These are phyloP conservation scores for Meandrusa payeni DNA, from an alignment of 2,888 invertebrate species.

Conservation along the genomic window DNA sequence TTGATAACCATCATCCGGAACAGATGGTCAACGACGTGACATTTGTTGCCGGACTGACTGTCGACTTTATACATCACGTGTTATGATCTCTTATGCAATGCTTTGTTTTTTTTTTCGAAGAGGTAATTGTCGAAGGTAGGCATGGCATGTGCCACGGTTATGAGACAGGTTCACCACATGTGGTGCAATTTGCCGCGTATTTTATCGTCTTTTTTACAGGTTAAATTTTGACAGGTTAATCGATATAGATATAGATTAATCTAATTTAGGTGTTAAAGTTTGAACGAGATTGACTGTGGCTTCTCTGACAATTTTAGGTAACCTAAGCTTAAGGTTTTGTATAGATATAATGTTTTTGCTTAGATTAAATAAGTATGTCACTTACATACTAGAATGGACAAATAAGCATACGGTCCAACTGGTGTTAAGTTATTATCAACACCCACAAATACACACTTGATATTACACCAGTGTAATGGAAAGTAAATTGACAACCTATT, in stretches of 20 bases:
- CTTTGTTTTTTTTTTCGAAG: constrained; percentile 54
- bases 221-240: constrained; percentile 64
- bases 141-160: constrained; percentile 77
- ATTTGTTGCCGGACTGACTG: constrained; percentile 27
- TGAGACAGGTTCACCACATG: constrained; percentile 80
- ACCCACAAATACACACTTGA: no score
- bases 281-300: no score
- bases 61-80: constrained; percentile 23
- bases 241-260: constrained; percentile 55
- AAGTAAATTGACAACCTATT: no score
- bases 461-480: no score
- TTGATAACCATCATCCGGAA: constrained; percentile 77
- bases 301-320: no score
- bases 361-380: no score
- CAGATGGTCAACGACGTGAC: constrained; percentile 61
- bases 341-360: no score
- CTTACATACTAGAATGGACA: no score
- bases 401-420: no score
- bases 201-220: constrained; percentile 58
- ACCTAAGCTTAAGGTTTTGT: no score
- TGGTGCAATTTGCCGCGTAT: constrained; percentile 72
- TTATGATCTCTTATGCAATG: constrained; percentile 31
- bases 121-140: constrained; percentile 68
- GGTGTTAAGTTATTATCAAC: no score
- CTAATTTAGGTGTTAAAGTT: constrained; percentile 36